Percentiles rank a stretch among this genome's conserved stretches.
phyloP scores from a whole-genome alignment of 2,113 vertebrate genomes.

The Casuarius casuarius region DNA sequence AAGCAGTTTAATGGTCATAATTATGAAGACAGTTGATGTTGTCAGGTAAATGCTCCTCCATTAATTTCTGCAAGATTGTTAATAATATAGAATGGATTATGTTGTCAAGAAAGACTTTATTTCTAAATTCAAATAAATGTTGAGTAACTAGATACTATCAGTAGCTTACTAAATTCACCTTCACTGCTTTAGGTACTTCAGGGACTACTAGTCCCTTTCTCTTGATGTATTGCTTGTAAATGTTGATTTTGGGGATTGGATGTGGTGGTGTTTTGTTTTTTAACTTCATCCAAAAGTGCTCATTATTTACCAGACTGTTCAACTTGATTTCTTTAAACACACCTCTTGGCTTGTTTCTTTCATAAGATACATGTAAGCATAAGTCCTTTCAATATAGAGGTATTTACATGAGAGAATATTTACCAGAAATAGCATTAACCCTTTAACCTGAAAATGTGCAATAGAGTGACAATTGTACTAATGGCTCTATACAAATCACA shows the following conservation, averaged over 20 bases:
- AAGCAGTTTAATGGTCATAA: slow-evolving; percentile 77
- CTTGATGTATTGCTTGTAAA: background rate
- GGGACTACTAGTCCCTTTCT: background rate
- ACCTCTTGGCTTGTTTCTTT: background rate
- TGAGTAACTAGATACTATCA: background rate
- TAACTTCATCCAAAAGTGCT: background rate
- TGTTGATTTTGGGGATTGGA: background rate
- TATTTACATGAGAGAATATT: background rate
- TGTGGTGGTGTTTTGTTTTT: background rate
- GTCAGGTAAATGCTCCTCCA: slow-evolving; percentile 79
- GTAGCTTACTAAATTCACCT: background rate
- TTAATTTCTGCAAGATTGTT: background rate
- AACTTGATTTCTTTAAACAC: background rate
- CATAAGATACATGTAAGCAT: background rate
- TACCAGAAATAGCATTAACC: background rate
- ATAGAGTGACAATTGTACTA: background rate
- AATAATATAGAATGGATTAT: background rate
- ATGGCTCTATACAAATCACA: background rate
- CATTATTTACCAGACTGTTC: background rate
- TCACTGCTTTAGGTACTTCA: background rate
- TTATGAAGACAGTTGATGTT: slow-evolving; percentile 79
- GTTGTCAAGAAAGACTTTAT: background rate
- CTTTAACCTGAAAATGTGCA: background rate
- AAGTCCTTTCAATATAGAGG: background rate
- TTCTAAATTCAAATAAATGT: background rate